A percentile compares a stretch with the other conserved stretches of the same genome.
Evolutionary conservation across 92 coral and sea anemone genomes (phyloP).

Genomic region (Phymanthus crucifer): DNA sequence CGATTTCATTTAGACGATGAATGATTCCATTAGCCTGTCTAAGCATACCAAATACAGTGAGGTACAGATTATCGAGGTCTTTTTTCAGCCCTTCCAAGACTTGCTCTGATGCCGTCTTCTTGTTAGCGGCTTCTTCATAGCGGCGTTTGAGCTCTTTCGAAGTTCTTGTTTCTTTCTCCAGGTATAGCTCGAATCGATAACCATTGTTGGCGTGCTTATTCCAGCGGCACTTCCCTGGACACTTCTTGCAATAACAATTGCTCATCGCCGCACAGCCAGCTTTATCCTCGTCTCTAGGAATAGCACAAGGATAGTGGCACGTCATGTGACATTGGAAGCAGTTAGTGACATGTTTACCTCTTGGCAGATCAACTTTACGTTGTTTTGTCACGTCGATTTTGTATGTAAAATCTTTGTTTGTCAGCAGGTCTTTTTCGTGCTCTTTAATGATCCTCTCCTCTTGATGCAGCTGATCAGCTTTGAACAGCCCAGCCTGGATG

Average conservation of each 20-base stretch:
- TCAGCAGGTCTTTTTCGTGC: constrained; percentile 37
- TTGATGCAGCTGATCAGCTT: constrained; percentile 40
- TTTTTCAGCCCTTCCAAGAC: not conserved
- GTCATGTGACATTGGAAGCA: constrained; percentile 41
- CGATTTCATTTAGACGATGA: constrained; percentile 33
- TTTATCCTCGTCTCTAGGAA: constrained; percentile 26
- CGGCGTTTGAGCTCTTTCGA: constrained; percentile 12
- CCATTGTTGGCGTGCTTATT: constrained; percentile 24
- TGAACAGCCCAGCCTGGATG: constrained; percentile 21
- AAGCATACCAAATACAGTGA: not conserved
- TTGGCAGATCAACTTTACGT: constrained; percentile 11
- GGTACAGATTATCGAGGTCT: not conserved
- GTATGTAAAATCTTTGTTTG: constrained; percentile 36
- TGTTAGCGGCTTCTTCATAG: constrained; percentile 11
- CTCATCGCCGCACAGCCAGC: constrained; percentile 21
- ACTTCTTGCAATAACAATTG: constrained; percentile 20
- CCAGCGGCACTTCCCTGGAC: constrained; percentile 34
- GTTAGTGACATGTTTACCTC: constrained; percentile 35
- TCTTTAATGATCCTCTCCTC: constrained; percentile 20
- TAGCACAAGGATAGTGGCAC: constrained; percentile 36
- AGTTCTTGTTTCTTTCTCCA: constrained; percentile 8
- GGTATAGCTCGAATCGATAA: constrained; percentile 19
- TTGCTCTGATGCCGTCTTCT: constrained; percentile 2
- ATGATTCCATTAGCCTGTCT: not conserved
- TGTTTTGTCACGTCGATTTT: constrained; percentile 4